Conservation (phyloP, 2,888 invertebrate species). For the Eulithis prunata region DNA sequence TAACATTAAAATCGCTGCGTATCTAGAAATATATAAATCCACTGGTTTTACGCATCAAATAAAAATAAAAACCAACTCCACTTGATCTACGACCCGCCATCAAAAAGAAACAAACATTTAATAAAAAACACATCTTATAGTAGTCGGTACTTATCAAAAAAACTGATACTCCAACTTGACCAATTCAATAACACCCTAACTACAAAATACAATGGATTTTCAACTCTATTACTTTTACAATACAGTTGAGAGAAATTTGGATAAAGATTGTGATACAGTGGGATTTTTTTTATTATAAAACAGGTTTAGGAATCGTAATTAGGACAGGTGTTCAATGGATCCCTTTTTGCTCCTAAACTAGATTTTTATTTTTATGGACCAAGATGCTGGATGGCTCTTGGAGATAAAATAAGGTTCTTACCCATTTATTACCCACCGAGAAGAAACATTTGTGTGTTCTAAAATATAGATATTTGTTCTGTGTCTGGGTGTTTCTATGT, state of each 20-base stretch:
- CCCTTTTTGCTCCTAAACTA: conserved; percentile 57
- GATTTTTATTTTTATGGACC: conserved; percentile 48
- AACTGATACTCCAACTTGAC: conserved; percentile 46
- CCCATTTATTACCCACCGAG: too few relatives aligned
- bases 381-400: conserved; percentile 7
- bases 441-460: too few relatives aligned
- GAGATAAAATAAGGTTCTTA: neutral
- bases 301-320: conserved; percentile 74
- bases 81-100: conserved; percentile 47
- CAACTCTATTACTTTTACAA: conserved; percentile 35
- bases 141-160: conserved; percentile 60
- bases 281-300: conserved; percentile 49
- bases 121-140: conserved; percentile 74
- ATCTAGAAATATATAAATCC: conserved; percentile 18
- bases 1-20: neutral
- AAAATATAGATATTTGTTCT: too few relatives aligned
- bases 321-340: conserved; percentile 74
- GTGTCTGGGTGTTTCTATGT: too few relatives aligned
- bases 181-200: neutral
- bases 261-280: conserved; percentile 11
- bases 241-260: conserved; percentile 18
- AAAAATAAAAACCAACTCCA: conserved; percentile 41
- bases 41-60: conserved; percentile 43
- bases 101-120: conserved; percentile 51
- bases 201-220: conserved; percentile 35